Evolutionary conservation across 2,797 vertebrate species (phyloP).

Genomic region (Chromis chromis): DNA sequence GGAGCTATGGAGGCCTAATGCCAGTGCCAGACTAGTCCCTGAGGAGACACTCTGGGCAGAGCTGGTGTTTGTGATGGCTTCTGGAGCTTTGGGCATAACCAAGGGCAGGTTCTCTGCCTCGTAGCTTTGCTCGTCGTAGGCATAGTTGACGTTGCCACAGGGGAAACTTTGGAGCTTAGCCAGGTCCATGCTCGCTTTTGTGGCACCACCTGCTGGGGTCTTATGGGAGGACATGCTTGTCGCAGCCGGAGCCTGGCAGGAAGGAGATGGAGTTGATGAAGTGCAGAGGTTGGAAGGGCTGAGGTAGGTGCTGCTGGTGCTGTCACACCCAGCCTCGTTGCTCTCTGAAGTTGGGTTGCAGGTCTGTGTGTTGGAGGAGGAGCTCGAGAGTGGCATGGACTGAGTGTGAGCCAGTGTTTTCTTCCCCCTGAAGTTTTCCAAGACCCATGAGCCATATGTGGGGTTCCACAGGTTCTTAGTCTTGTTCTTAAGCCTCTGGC

Average conservation of each 20-base stretch:
- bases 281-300: constrained; percentile 75
- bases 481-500: constrained; percentile 91
- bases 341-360: constrained; percentile 70
- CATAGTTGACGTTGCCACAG: constrained; percentile 92
- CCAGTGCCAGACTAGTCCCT: constrained; percentile 55
- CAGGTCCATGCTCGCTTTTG: constrained; percentile 80
- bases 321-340: constrained; percentile 80
- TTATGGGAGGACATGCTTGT: constrained; percentile 63
- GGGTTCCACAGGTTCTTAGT: constrained; percentile 95
- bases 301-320: constrained; percentile 74
- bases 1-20: constrained; percentile 60
- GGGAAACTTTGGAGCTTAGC: constrained; percentile 92
- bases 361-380: constrained; percentile 49
- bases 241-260: constrained; percentile 76
- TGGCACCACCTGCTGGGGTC: constrained; percentile 44
- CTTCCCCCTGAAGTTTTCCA: constrained; percentile 87
- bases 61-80: constrained; percentile 68
- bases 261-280: constrained; percentile 69
- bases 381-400: constrained; percentile 83
- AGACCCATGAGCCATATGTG: constrained; percentile 92
- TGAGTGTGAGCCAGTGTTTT: constrained; percentile 83
- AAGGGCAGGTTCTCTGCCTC: constrained; percentile 81
- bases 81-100: constrained; percentile 71
- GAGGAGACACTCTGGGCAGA: constrained; percentile 65
- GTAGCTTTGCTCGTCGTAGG: constrained; percentile 88